phyloP scores from a whole-genome alignment of 1,140 invertebrate species.

The Pseudomyrmex sp. region DNA sequence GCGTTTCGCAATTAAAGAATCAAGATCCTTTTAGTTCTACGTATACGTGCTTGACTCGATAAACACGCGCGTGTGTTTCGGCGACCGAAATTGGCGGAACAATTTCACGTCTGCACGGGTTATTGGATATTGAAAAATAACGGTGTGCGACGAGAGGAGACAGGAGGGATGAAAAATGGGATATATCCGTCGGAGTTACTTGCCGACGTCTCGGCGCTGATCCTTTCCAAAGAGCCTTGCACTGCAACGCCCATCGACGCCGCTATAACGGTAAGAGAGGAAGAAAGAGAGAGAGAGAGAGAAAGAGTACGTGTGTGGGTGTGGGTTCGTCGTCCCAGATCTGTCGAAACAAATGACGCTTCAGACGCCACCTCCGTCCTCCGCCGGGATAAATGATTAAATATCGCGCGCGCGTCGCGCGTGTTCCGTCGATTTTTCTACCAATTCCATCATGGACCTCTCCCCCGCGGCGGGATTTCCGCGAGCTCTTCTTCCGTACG shows the following conservation, averaged over 20 bases:
- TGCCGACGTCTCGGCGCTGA: slow-evolving; percentile 85
- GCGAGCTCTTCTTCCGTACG: slow-evolving; percentile 75
- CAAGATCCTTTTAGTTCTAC: not conserved
- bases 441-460: slow-evolving; percentile 86
- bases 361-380: slow-evolving; percentile 27
- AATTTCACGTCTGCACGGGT: slow-evolving; percentile 54
- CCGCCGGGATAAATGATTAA: slow-evolving; percentile 47
- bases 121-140: slow-evolving; percentile 72
- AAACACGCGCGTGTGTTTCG: not conserved
- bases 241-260: slow-evolving; percentile 88
- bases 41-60: not conserved
- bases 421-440: slow-evolving; percentile 72
- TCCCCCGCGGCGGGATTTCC: slow-evolving; percentile 86
- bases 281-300: too few species aligned
- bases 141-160: slow-evolving; percentile 39
- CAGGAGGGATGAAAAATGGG: slow-evolving; percentile 65
- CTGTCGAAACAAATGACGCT: slow-evolving; percentile 74
- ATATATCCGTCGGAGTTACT: slow-evolving; percentile 74
- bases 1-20: slow-evolving; percentile 9
- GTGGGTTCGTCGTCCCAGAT: slow-evolving; percentile 87
- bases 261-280: slow-evolving; percentile 85
- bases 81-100: slow-evolving; percentile 10
- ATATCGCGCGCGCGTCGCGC: slow-evolving; percentile 27
- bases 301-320: too few species aligned
- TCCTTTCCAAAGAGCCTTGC: slow-evolving; percentile 85